These are phyloP conservation scores for Acanthopleura granulata DNA, from an alignment of 2,888 invertebrate species.

Conservation along the genomic window DNA sequence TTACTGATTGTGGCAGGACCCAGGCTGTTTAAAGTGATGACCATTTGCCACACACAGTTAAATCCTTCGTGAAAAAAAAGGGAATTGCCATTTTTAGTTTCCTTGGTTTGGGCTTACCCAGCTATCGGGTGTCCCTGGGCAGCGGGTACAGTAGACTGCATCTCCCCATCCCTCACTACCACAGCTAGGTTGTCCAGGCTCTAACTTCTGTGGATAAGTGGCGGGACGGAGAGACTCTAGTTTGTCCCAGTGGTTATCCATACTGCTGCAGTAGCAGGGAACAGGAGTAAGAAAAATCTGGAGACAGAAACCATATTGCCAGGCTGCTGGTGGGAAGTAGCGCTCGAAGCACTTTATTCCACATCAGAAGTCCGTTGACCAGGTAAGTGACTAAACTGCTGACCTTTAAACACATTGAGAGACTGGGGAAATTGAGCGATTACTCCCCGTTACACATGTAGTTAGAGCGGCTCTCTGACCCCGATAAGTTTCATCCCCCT, in stretches of 20 bases:
- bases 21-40: background rate
- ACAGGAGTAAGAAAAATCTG: background rate
- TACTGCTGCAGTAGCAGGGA: background rate
- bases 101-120: background rate
- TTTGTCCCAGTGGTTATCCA: too few species aligned
- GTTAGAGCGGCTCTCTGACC: background rate
- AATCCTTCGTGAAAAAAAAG: too few species aligned
- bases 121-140: background rate
- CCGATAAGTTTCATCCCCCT: background rate
- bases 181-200: background rate
- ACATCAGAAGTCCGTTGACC: background rate
- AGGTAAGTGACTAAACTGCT: slow-evolving; percentile 10
- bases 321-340: background rate
- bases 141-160: background rate
- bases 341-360: slow-evolving; percentile 10
- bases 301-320: slow-evolving; percentile 16
- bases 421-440: background rate
- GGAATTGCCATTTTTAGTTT: background rate
- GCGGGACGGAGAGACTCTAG: too few species aligned
- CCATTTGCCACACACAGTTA: slow-evolving; percentile 14
- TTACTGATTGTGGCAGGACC: background rate
- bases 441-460: background rate
- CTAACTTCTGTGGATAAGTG: too few species aligned
- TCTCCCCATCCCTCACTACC: background rate
- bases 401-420: background rate